A percentile compares a stretch with the other conserved stretches of the same genome.
Evolutionary conservation across 2,113 vertebrate species (phyloP).

Genomic region (Engraulis encrasicolus): DNA sequence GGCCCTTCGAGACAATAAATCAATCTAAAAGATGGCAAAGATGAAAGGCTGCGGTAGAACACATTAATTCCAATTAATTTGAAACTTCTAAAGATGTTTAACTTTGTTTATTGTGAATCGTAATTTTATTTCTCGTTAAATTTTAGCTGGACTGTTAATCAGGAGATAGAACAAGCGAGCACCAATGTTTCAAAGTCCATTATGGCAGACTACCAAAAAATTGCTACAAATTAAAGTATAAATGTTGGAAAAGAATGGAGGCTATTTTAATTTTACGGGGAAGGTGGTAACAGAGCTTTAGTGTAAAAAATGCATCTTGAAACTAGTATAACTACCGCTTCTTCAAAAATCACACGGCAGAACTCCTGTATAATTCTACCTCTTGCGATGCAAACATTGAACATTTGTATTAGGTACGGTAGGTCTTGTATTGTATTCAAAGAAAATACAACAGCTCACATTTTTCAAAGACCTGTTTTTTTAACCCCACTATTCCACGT

Average conservation of each 20-base stretch:
- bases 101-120: not conserved
- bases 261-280: not conserved
- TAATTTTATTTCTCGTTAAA: not conserved
- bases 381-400: no score
- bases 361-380: no score
- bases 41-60: not conserved
- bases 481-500: no score
- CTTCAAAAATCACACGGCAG: no score
- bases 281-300: not conserved
- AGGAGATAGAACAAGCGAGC: not conserved
- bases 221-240: not conserved
- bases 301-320: no score
- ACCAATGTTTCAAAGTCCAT: not conserved
- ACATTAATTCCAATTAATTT: slow-evolving; percentile 7
- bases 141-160: not conserved
- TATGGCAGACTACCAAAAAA: not conserved
- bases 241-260: not conserved
- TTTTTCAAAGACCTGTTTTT: no score
- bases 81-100: not conserved
- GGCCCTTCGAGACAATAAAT: not conserved
- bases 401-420: no score
- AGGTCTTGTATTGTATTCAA: no score
- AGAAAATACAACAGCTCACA: no score
- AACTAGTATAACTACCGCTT: no score
- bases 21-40: not conserved